phyloP scores from a whole-genome alignment of 2,888 invertebrate genomes.

The Eumerus sabulonum region DNA sequence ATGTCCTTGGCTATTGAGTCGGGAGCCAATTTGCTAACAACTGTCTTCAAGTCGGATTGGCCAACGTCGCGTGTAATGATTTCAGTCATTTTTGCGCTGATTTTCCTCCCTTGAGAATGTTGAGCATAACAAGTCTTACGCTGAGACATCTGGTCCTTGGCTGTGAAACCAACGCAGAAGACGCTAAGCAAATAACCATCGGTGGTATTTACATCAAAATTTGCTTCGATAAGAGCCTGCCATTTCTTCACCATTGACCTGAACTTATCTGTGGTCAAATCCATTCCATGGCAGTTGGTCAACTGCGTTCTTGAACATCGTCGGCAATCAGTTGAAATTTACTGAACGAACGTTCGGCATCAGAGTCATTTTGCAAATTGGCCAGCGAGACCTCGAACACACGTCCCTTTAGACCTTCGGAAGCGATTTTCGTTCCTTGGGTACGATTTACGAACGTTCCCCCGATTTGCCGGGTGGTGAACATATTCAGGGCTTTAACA shows the following conservation, averaged over 20 bases:
- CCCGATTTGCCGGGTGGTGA: slow-evolving; percentile 97
- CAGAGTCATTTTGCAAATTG: slow-evolving; percentile 97
- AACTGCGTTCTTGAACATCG: slow-evolving; percentile 98
- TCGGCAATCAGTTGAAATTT: slow-evolving; percentile 99
- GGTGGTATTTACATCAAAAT: slow-evolving; percentile 98
- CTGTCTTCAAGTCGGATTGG: slow-evolving; percentile 94
- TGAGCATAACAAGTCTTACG: slow-evolving; percentile 99
- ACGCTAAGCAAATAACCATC: slow-evolving; percentile 97
- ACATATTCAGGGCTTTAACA: slow-evolving; percentile 99
- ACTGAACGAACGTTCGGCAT: slow-evolving; percentile 97
- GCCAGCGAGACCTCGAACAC: slow-evolving; percentile 98
- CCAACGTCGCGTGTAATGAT: slow-evolving; percentile 95
- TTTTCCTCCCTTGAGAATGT: slow-evolving; percentile 96
- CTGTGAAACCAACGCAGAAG: slow-evolving; percentile 99
- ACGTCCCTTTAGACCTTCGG: slow-evolving; percentile 6
- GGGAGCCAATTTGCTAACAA: slow-evolving; percentile 97
- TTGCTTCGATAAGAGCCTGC: slow-evolving; percentile 98
- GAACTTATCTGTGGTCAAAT: slow-evolving; percentile 98
- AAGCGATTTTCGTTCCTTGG: slow-evolving; percentile 79
- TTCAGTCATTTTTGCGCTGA: slow-evolving; percentile 98
- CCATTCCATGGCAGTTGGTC: slow-evolving; percentile 99
- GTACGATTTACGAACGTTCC: slow-evolving; percentile 99
- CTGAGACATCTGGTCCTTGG: slow-evolving; percentile 95
- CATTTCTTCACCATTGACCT: slow-evolving; percentile 99
- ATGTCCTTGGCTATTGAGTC: slow-evolving; percentile 99